phyloP scores from a whole-genome alignment of 2,113 vertebrate species.

The Apteryx mantelli region DNA sequence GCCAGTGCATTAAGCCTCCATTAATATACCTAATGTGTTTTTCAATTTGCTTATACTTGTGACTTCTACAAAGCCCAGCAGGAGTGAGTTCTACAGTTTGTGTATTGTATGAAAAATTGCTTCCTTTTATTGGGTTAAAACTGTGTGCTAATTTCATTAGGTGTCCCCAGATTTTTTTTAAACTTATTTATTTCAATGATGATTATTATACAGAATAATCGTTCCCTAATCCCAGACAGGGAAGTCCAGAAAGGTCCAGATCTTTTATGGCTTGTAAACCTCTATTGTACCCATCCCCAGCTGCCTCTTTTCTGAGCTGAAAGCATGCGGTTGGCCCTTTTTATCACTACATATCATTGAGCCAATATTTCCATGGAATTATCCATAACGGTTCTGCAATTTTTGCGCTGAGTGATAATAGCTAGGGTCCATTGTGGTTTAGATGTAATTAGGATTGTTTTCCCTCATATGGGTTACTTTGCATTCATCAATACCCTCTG shows the following conservation, averaged over 20 bases:
- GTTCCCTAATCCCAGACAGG: neutral
- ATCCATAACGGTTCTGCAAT: slow-evolving; percentile 50
- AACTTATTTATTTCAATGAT: neutral
- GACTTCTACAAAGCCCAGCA: neutral
- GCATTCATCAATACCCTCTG: slow-evolving; percentile 63
- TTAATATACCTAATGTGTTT: neutral
- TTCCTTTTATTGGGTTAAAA: slow-evolving; percentile 10
- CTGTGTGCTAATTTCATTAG: neutral
- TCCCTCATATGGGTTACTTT: slow-evolving; percentile 58
- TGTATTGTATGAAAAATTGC: neutral
- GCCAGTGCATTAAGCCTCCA: neutral
- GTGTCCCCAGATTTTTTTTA: neutral
- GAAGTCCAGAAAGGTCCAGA: slow-evolving; percentile 44
- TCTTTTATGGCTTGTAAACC: slow-evolving; percentile 33
- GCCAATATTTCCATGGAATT: slow-evolving; percentile 53
- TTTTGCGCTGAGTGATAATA: slow-evolving; percentile 51
- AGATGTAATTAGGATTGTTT: slow-evolving; percentile 73
- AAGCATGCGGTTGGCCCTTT: slow-evolving; percentile 38
- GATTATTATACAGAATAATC: slow-evolving; percentile 16
- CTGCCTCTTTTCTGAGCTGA: neutral
- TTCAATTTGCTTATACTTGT: slow-evolving; percentile 21
- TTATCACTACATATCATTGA: slow-evolving; percentile 44
- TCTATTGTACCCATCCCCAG: slow-evolving; percentile 27
- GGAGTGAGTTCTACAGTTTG: slow-evolving; percentile 7
- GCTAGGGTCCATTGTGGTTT: slow-evolving; percentile 50